Percentiles rank a stretch among this genome's conserved stretches.
Conservation (phyloP, 92 coral and sea anemone genomes). For the Palythoa grandis region DNA sequence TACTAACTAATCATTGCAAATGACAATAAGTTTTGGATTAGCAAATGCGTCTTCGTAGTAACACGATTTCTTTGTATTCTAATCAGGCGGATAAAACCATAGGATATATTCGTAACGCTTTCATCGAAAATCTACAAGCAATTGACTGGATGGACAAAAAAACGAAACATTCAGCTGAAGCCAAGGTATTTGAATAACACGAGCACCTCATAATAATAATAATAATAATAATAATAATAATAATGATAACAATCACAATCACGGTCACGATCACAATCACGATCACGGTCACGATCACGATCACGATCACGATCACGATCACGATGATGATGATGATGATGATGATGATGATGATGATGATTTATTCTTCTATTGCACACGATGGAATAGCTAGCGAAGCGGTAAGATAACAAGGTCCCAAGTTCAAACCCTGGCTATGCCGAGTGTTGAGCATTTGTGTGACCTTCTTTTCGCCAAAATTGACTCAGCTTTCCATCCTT, state of each 20-base stretch:
- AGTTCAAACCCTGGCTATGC: too few species aligned
- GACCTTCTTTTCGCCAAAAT: too few species aligned
- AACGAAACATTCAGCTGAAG: conserved; percentile 76
- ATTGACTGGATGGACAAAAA: conserved; percentile 84
- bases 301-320: not conserved
- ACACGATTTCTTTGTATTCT: not conserved
- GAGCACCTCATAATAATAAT: too few species aligned
- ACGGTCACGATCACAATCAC: too few species aligned
- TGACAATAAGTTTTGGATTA: not conserved
- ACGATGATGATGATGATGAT: not conserved
- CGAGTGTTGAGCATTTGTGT: too few species aligned
- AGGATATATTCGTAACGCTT: conserved; percentile 64
- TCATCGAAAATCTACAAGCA: conserved; percentile 65
- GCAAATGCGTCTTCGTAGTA: not conserved
- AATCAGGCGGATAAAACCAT: conserved; percentile 82
- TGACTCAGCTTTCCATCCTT: too few species aligned
- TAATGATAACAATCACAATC: too few species aligned
- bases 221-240: too few species aligned
- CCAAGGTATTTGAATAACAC: conserved; percentile 59
- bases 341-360: not conserved
- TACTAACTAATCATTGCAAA: not conserved
- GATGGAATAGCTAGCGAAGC: not conserved
- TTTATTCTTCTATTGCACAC: too few species aligned
- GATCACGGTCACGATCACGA: too few species aligned
- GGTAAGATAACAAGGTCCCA: not conserved